Conservation (phyloP, 2,113 vertebrate genomes). For the Cavia porcellus region DNA sequence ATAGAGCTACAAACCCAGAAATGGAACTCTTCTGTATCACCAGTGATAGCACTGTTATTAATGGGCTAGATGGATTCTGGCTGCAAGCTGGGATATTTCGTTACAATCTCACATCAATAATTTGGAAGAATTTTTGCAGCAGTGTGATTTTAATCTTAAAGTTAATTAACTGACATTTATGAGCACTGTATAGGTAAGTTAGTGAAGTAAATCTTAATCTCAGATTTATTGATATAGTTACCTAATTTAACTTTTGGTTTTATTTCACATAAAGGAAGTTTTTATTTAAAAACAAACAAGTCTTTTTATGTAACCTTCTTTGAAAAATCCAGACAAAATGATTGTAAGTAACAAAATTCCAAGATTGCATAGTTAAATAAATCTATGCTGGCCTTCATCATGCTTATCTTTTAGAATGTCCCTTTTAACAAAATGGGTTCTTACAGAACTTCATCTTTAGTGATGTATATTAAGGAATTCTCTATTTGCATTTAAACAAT, state of each 20-base stretch:
- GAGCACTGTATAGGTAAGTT: constrained; percentile 40
- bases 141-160: constrained; percentile 37
- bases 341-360: neutral
- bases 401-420: neutral
- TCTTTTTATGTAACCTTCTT: neutral
- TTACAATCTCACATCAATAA: neutral
- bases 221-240: constrained; percentile 27
- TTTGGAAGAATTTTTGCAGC: constrained; percentile 44
- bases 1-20: neutral
- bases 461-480: neutral
- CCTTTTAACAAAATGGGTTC: neutral
- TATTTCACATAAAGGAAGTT: constrained; percentile 37
- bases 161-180: constrained; percentile 40
- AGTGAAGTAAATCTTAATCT: constrained; percentile 35
- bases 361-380: constrained; percentile 33
- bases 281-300: constrained; percentile 28
- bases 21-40: neutral
- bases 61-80: neutral
- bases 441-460: neutral
- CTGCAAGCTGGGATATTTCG: neutral
- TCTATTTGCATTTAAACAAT: neutral
- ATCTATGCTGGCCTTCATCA: neutral
- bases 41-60: neutral
- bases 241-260: constrained; percentile 26
- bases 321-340: constrained; percentile 32